Base-by-base conservation (phyloP, 1,140 invertebrate genomes). In the Drosophila miranda region DNA sequence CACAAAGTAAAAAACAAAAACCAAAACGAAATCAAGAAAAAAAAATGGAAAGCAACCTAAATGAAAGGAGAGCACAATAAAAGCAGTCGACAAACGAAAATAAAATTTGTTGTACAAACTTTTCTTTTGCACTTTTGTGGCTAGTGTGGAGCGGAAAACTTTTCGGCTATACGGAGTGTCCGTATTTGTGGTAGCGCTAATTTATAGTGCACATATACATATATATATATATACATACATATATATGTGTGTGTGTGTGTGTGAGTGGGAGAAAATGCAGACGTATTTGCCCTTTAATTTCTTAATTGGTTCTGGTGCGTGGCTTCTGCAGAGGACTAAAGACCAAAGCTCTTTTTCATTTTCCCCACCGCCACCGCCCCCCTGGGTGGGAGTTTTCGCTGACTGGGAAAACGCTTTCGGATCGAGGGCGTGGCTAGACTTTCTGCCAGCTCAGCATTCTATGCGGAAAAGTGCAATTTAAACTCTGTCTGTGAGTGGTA, bases 251-350 rank as follows among this genome's bases (percentile, higher is more conserved):
- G 45, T 44, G 41, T 59, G 51, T 59, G 38, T 52, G 41, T 59
- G 58, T 54, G 13, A 69, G 41, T 49, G 57, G 6, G 41, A 16
- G 45, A 11, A 43, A 48, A 63, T 83, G 71, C 72, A 61, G 59
- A 61, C 81, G 78, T 87, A 87, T 87, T 78, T 87, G 78, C 73
- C 83, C 76, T 87, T 78, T 82, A 87, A 87, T 87, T 87, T 87
- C 83, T 87, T 87, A 87, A 87, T 87, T 87, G 78, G 82, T 76
- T 82, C 45, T 57, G 71, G 48, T 69, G 78, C 70, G 54, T 75
- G 62, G 51, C 56, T 61, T 61, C 51, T 58, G 6, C 13, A 30
- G 13, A 14, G 16, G 26, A 13, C 28, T 64, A 68, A 68, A 48
- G 51, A 46, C 34, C 45, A 19, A 13, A 42, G 38, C 34, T 42